phyloP scores from a whole-genome alignment of 2,113 vertebrate species.

The Cryptotis parvus region DNA sequence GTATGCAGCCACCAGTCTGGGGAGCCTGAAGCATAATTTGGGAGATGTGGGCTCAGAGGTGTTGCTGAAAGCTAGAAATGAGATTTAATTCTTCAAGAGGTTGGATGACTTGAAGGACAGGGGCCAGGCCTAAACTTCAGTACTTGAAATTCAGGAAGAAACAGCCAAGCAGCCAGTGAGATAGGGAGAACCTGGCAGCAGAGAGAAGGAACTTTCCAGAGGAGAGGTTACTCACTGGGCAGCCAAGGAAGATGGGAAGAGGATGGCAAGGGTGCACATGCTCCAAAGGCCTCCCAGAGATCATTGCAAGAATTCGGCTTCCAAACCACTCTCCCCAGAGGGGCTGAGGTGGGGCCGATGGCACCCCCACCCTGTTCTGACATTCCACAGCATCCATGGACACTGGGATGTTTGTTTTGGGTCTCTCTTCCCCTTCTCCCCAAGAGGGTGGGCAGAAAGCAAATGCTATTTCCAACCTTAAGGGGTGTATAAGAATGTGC shows the following conservation, averaged over 20 bases:
- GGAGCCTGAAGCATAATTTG: neutral
- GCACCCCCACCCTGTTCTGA: neutral
- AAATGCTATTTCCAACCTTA: slow-evolving; percentile 69
- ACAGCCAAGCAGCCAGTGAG: neutral
- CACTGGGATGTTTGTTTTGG: slow-evolving; percentile 71
- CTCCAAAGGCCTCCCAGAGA: neutral
- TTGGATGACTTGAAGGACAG: neutral
- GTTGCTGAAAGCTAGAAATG: neutral
- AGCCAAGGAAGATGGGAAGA: neutral
- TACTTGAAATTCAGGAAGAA: neutral
- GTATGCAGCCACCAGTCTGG: neutral
- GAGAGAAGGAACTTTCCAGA: neutral
- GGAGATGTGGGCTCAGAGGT: neutral
- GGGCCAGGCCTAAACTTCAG: neutral
- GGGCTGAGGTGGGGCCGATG: slow-evolving; percentile 38
- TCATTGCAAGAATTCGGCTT: neutral
- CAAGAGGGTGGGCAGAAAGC: slow-evolving; percentile 66
- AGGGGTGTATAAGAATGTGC: slow-evolving; percentile 77
- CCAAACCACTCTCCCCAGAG: slow-evolving; percentile 62
- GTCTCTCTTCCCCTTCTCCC: slow-evolving; percentile 52
- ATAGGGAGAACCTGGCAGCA: neutral
- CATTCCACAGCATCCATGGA: slow-evolving; percentile 66
- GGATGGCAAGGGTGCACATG: accelerated
- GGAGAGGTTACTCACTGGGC: neutral
- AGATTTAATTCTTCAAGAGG: too few species aligned